Conservation (phyloP, 2,797 vertebrate genomes). For the Acropternis orthonyx region DNA sequence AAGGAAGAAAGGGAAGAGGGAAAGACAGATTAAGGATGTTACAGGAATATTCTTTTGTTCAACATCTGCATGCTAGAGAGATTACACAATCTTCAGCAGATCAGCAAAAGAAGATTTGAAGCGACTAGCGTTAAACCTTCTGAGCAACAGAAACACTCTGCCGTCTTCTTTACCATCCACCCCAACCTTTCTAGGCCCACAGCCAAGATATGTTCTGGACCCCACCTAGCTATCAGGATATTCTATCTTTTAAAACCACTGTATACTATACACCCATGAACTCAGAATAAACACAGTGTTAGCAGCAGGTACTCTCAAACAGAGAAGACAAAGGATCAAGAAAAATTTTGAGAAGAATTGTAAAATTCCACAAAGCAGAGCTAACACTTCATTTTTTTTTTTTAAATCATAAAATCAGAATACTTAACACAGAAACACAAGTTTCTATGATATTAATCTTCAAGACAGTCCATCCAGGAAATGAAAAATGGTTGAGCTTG, state of each 20-base stretch:
- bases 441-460: neutral
- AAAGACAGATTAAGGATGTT: constrained; percentile 90
- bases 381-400: neutral
- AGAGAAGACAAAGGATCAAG: neutral
- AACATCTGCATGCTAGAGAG: constrained; percentile 84
- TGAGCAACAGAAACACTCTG: constrained; percentile 66
- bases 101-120: constrained; percentile 84
- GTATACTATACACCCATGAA: neutral
- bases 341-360: neutral
- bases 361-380: neutral
- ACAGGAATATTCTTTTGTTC: constrained; percentile 88
- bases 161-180: neutral
- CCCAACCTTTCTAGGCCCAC: neutral
- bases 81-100: constrained; percentile 89
- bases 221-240: neutral
- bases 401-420: neutral
- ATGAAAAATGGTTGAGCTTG: neutral
- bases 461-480: neutral
- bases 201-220: neutral
- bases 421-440: neutral
- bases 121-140: constrained; percentile 81
- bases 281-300: neutral
- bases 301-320: neutral
- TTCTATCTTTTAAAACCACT: neutral
- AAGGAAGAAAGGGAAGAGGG: constrained; percentile 80